These are phyloP conservation scores for Chymomyza procnemis DNA, from an alignment of 2,888 invertebrate genomes.

Conservation along the genomic window DNA sequence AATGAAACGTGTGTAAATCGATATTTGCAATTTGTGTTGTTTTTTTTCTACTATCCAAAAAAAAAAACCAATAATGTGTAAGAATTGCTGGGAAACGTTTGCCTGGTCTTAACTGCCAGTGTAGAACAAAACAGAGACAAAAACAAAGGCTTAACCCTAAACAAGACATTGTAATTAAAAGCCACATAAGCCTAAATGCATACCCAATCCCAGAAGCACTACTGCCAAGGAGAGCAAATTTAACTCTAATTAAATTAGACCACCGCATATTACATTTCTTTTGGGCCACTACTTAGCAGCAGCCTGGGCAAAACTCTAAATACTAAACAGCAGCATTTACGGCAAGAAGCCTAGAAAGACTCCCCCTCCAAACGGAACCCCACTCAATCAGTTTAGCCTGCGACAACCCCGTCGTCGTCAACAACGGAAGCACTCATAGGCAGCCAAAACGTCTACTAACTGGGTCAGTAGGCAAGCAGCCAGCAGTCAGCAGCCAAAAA, in stretches of 20 bases:
- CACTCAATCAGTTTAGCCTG: not conserved
- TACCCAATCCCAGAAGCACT: conserved; percentile 33
- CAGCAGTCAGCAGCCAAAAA: conserved; percentile 9
- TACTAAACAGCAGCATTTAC: conserved; percentile 38
- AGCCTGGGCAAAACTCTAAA: conserved; percentile 14
- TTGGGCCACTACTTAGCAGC: not conserved
- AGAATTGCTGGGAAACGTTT: conserved; percentile 1
- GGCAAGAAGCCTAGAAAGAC: too few relatives aligned
- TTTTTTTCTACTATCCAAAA: conserved; percentile 18
- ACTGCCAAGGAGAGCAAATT: conserved; percentile 39
- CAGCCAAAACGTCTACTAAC: conserved; percentile 30
- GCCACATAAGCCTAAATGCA: conserved; percentile 15
- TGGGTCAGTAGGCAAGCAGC: conserved; percentile 42
- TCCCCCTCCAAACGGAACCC: too few relatives aligned
- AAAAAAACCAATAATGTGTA: conserved; percentile 14
- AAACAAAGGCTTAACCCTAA: not conserved
- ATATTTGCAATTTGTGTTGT: conserved; percentile 23
- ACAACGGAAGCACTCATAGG: not conserved
- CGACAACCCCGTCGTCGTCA: too few relatives aligned
- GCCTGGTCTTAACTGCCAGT: not conserved
- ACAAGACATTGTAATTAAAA: conserved; percentile 6
- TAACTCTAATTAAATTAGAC: conserved; percentile 28
- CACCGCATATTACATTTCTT: conserved; percentile 33
- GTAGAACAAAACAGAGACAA: not conserved
- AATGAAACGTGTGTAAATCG: conserved; percentile 32